Conservation (phyloP, 2,888 invertebrate genomes). For the Zonitis immaculata region DNA sequence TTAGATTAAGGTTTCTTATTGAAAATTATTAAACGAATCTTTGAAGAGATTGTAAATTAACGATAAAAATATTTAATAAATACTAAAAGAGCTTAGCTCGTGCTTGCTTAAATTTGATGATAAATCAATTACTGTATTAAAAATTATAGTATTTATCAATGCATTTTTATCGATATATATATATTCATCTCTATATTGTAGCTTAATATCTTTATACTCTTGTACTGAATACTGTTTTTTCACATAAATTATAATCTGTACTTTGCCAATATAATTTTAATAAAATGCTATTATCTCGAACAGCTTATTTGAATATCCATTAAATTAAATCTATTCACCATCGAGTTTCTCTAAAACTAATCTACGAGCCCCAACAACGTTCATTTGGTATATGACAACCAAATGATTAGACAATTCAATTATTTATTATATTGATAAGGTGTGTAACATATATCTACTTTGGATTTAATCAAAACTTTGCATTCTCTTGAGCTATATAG, state of each 20-base stretch:
- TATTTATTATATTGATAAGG: no score
- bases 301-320: no score
- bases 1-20: slow-evolving; percentile 21
- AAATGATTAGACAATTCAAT: no score
- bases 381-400: no score
- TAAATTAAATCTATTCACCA: not conserved
- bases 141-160: slow-evolving; percentile 29
- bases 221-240: slow-evolving; percentile 48
- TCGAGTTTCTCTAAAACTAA: no score
- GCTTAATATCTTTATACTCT: slow-evolving; percentile 48
- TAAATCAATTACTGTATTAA: no score
- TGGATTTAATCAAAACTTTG: no score
- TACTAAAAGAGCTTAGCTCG: slow-evolving; percentile 34
- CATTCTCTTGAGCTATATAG: no score
- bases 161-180: slow-evolving; percentile 26
- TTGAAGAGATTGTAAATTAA: slow-evolving; percentile 9
- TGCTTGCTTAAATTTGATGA: slow-evolving; percentile 35
- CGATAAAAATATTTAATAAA: slow-evolving; percentile 13
- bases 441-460: no score
- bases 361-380: no score
- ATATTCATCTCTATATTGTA: slow-evolving; percentile 33
- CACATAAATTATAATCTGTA: slow-evolving; percentile 42
- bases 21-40: slow-evolving; percentile 17
- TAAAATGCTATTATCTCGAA: slow-evolving; percentile 39
- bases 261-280: slow-evolving; percentile 46